Evolutionary conservation across 2,113 vertebrate genomes (phyloP), one percentile per base, ranked within the genome.

Genomic region (Fregata magnificens): DNA sequence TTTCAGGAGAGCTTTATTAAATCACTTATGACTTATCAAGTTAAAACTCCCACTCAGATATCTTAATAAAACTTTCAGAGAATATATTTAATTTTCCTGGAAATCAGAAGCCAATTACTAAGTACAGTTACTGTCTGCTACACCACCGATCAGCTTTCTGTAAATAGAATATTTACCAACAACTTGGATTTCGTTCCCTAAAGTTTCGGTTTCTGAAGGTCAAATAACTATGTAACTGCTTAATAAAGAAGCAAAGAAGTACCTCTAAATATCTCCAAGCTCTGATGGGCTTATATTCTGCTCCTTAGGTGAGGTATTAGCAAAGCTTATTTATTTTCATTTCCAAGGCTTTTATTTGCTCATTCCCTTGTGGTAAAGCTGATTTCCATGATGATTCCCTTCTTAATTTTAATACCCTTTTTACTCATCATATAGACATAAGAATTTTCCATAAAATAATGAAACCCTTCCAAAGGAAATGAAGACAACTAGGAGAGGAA

Each of bases 311-410:
- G 99, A 99, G 99, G 99, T 98, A 99, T 99, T 99, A 99, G 98
- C 99, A 98, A 98, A 99, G 99, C 99, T 99, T 99, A 99, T 99
- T 99, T 99, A 99, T 99, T 99, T 99, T 99, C 99, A 99, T 99
- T 99, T 99, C 98, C 98, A 98, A 97, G 98, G 98, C 98, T 99
- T 99, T 99, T 99, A 99, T 99, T 99, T 99, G 98, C 98, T 98
- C 97, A 96, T 98, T 99, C 99, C 99, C 99, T 98, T 98, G 99
- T 99, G 99, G 99, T 99, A 99, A 98, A 98, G 99, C 99, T 99
- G 99, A 99, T 99, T 99, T 99, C 99, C 98, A 99, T 99, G 98
- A 99, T 99, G 99, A 99, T 99, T 99, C 99, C 99, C 99, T 99
- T 99, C 99, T 99, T 99, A 99, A 99, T 99, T 99, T 99, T 99